Percentiles rank a stretch among this genome's conserved stretches.
phyloP scores from a whole-genome alignment of 2,113 vertebrate species.

The Sceloporus tristichus region DNA sequence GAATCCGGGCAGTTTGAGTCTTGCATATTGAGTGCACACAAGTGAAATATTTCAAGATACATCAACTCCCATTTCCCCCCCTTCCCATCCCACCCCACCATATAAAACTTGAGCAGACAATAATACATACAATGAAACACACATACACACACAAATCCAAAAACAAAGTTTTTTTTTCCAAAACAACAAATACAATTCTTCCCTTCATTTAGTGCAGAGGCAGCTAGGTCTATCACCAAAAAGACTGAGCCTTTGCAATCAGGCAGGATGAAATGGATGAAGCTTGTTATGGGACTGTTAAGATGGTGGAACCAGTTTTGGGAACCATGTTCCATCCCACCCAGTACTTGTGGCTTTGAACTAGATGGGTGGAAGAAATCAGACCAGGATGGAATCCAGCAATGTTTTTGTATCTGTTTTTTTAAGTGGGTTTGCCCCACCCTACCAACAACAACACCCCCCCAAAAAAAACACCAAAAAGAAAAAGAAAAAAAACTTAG shows the following conservation, averaged over 20 bases:
- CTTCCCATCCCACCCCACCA: slow-evolving; percentile 25
- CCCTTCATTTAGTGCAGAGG: slow-evolving; percentile 53
- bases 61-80: slow-evolving; percentile 27
- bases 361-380: slow-evolving; percentile 19
- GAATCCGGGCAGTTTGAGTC: slow-evolving; percentile 54
- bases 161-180: not conserved
- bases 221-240: slow-evolving; percentile 34
- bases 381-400: slow-evolving; percentile 15
- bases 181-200: slow-evolving; percentile 10
- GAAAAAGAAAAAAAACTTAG: not conserved
- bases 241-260: slow-evolving; percentile 24
- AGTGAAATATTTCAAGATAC: slow-evolving; percentile 35
- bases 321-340: not conserved
- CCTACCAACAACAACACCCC: not conserved
- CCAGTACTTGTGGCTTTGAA: not conserved
- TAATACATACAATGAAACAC: not conserved
- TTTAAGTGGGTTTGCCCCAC: not conserved
- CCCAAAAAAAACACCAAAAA: not conserved
- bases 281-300: slow-evolving; percentile 21
- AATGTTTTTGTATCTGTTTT: slow-evolving; percentile 8
- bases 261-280: slow-evolving; percentile 34
- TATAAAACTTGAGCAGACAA: not conserved
- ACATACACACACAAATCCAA: not conserved
- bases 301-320: slow-evolving; percentile 26
- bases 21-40: slow-evolving; percentile 39